Percentiles rank a stretch among this genome's conserved stretches.
These are phyloP conservation scores for Andricus curvator DNA, from an alignment of 2,888 invertebrate genomes.

Conservation along the genomic window DNA sequence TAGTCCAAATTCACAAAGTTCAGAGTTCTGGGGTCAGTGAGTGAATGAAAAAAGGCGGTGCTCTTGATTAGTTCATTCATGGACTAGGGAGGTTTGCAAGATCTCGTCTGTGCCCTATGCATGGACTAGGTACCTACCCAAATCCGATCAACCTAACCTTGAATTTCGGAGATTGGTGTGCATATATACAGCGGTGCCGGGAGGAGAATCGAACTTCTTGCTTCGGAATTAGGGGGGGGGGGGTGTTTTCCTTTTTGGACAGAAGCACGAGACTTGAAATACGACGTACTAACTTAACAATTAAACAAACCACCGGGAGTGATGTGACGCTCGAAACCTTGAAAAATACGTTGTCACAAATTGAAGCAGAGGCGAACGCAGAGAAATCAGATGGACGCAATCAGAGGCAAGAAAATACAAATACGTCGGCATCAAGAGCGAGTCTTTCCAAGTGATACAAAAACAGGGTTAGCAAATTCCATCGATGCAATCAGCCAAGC, in stretches of 20 bases:
- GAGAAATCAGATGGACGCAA: conserved; percentile 53
- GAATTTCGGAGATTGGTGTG: too few relatives aligned
- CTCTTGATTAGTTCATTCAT: background rate
- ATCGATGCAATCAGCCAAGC: too few relatives aligned
- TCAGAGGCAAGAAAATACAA: conserved; percentile 72
- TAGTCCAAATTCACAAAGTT: background rate
- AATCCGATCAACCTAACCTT: too few relatives aligned
- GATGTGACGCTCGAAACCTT: background rate
- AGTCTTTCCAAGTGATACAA: too few relatives aligned
- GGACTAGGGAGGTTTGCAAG: background rate
- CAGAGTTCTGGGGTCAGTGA: background rate
- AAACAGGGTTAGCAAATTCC: too few relatives aligned
- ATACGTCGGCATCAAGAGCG: conserved; percentile 52
- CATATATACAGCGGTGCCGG: too few relatives aligned
- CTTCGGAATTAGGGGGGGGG: too few relatives aligned
- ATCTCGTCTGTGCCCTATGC: background rate
- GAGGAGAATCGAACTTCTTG: too few relatives aligned
- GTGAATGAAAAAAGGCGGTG: background rate
- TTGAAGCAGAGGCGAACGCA: background rate
- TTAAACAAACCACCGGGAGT: background rate
- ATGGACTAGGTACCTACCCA: too few relatives aligned
- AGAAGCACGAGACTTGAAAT: background rate
- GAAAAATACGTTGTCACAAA: background rate
- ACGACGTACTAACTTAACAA: background rate
- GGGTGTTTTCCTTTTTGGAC: too few relatives aligned